phyloP scores from a whole-genome alignment of 2,888 invertebrate species.

The Volucella zonaria region DNA sequence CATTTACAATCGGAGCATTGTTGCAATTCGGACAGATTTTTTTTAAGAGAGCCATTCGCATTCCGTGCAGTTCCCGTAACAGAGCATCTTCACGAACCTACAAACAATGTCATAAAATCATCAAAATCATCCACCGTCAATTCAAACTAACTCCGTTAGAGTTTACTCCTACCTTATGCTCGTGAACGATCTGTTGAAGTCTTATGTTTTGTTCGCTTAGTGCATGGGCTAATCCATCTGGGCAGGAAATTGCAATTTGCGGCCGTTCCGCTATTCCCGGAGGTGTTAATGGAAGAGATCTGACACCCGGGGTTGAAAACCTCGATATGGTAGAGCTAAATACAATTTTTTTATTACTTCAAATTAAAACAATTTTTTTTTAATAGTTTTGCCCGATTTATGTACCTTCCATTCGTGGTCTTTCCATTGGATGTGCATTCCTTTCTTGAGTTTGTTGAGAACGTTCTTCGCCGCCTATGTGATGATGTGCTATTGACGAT shows the following conservation, averaged over 20 bases:
- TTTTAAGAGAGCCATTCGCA: constrained; percentile 88
- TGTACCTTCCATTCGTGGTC: constrained; percentile 78
- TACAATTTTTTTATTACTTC: neutral
- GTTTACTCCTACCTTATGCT: constrained; percentile 87
- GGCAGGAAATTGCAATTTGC: constrained; percentile 81
- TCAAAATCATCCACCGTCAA: neutral
- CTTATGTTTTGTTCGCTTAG: constrained; percentile 84
- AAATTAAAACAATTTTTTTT: constrained; percentile 19
- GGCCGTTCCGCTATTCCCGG: constrained; percentile 82
- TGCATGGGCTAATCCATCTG: constrained; percentile 82
- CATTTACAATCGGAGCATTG: constrained; percentile 83
- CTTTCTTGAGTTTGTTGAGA: constrained; percentile 79
- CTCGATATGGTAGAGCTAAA: constrained; percentile 78
- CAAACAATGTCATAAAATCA: constrained; percentile 28
- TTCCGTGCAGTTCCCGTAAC: constrained; percentile 89
- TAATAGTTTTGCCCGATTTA: neutral
- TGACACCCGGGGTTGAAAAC: constrained; percentile 79
- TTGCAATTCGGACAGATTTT: constrained; percentile 86
- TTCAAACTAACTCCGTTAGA: neutral
- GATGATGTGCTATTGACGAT: constrained; percentile 75
- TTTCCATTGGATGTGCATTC: constrained; percentile 77
- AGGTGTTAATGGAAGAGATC: constrained; percentile 84
- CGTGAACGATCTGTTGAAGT: constrained; percentile 91
- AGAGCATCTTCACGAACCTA: constrained; percentile 91
- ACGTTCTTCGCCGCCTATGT: constrained; percentile 79